Evolutionary conservation across 37 sponge, comb jelly and placozoan genomes (phyloP).

Genomic region (Hormiphora californensis): DNA sequence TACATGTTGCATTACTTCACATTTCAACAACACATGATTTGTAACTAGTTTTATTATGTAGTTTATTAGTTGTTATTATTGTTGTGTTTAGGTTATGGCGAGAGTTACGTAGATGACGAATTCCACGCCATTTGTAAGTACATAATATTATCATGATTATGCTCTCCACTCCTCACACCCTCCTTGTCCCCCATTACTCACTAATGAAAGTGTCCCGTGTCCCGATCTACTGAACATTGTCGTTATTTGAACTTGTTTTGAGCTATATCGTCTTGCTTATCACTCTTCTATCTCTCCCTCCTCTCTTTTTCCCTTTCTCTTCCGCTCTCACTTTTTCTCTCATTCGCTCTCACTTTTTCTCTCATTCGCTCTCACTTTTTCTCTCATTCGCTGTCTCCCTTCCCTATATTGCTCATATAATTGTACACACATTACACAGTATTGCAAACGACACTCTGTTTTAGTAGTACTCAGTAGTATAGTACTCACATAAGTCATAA

Average conservation of each 20-base stretch:
- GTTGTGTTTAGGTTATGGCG: no score
- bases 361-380: neutral
- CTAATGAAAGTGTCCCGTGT: neutral
- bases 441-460: neutral
- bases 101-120: no score
- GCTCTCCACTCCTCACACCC: no score
- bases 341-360: neutral
- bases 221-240: neutral
- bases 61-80: no score
- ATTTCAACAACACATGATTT: no score
- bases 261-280: neutral
- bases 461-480: no score
- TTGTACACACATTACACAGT: neutral
- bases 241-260: neutral
- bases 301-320: neutral
- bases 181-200: no score
- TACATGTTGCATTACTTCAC: no score
- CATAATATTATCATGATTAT: no score
- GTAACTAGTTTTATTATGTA: no score
- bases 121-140: no score
- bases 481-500: no score
- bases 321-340: neutral
- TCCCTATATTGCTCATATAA: neutral
- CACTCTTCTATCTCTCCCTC: neutral
- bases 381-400: neutral